These are phyloP conservation scores for Ptychochromis oligacanthus DNA, from an alignment of 2,113 vertebrate species.

Conservation along the genomic window DNA sequence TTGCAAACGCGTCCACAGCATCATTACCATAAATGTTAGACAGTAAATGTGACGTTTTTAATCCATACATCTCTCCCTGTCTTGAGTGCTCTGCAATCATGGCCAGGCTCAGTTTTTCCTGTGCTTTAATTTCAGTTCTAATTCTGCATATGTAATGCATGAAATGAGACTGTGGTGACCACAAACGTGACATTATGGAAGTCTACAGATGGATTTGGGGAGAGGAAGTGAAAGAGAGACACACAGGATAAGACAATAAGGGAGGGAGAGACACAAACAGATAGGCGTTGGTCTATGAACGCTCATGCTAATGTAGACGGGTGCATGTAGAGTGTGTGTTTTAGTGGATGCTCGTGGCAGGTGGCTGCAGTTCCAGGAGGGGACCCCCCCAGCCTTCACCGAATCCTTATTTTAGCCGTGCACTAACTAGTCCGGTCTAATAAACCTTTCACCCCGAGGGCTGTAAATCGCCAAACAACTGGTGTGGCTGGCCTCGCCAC, in stretches of 20 bases:
- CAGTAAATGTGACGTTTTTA: neutral
- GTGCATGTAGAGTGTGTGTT: slow-evolving; percentile 24
- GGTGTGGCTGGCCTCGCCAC: slow-evolving; percentile 75
- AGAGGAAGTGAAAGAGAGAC: neutral
- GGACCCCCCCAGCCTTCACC: slow-evolving; percentile 61
- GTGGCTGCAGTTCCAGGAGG: slow-evolving; percentile 40
- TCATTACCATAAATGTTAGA: slow-evolving; percentile 15
- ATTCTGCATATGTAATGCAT: neutral
- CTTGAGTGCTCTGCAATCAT: slow-evolving; percentile 2
- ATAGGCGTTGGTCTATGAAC: slow-evolving; percentile 2
- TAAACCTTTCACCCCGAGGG: slow-evolving; percentile 78
- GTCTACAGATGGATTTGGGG: neutral
- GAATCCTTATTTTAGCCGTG: slow-evolving; percentile 76
- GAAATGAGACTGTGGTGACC: neutral
- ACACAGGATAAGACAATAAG: slow-evolving; percentile 4
- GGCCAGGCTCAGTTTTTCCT: neutral
- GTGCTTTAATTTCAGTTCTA: neutral
- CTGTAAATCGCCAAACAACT: slow-evolving; percentile 81
- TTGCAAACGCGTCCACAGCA: neutral
- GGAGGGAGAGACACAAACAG: slow-evolving; percentile 8
- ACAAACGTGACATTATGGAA: neutral
- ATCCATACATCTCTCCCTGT: neutral
- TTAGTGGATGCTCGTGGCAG: slow-evolving; percentile 39
- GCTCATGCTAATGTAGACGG: slow-evolving; percentile 14
- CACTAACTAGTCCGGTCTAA: slow-evolving; percentile 77